A percentile compares a stretch with the other conserved stretches of the same genome.
These are phyloP conservation scores for Drosophila fulvimacula DNA, from an alignment of 2,888 invertebrate genomes.

Conservation along the genomic window DNA sequence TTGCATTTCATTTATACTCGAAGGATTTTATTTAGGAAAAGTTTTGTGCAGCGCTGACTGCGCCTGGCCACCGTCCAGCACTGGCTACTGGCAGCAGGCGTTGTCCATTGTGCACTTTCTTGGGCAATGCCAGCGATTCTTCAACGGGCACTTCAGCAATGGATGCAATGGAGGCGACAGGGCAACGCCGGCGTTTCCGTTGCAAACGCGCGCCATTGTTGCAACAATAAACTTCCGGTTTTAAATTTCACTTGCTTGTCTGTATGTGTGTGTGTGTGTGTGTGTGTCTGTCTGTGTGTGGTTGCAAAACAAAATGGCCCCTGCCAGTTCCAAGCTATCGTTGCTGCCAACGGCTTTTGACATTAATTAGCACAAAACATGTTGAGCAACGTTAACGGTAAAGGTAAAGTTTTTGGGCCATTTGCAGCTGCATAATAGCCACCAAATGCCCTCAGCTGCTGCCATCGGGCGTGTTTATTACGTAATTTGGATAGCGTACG, in stretches of 20 bases:
- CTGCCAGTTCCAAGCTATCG: slow-evolving; percentile 46
- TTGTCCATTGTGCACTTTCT: slow-evolving; percentile 37
- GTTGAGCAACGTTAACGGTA: slow-evolving; percentile 49
- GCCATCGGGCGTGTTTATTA: slow-evolving; percentile 60
- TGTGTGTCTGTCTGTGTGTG: slow-evolving; percentile 28
- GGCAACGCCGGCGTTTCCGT: slow-evolving; percentile 51
- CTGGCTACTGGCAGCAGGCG: slow-evolving; percentile 29
- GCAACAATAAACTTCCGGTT: slow-evolving; percentile 75
- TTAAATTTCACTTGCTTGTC: slow-evolving; percentile 70
- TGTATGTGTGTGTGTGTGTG: slow-evolving; percentile 9
- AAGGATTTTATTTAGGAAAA: slow-evolving; percentile 70
- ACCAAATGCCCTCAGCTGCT: slow-evolving; percentile 43
- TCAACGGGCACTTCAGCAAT: slow-evolving; percentile 38
- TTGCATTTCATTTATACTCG: slow-evolving; percentile 78
- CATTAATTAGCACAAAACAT: slow-evolving; percentile 75
- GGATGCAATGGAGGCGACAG: slow-evolving; percentile 20
- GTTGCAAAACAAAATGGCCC: slow-evolving; percentile 53
- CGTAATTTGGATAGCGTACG: slow-evolving; percentile 51
- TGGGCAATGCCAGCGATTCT: slow-evolving; percentile 41
- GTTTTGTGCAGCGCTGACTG: slow-evolving; percentile 40
- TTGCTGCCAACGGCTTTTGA: slow-evolving; percentile 64
- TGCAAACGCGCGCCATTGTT: slow-evolving; percentile 64
- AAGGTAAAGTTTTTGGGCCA: slow-evolving; percentile 72
- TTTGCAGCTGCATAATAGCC: slow-evolving; percentile 69
- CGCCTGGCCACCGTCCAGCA: slow-evolving; percentile 16